Evolutionary conservation across 2,113 vertebrate genomes (phyloP).

Genomic region (Python bivittatus): DNA sequence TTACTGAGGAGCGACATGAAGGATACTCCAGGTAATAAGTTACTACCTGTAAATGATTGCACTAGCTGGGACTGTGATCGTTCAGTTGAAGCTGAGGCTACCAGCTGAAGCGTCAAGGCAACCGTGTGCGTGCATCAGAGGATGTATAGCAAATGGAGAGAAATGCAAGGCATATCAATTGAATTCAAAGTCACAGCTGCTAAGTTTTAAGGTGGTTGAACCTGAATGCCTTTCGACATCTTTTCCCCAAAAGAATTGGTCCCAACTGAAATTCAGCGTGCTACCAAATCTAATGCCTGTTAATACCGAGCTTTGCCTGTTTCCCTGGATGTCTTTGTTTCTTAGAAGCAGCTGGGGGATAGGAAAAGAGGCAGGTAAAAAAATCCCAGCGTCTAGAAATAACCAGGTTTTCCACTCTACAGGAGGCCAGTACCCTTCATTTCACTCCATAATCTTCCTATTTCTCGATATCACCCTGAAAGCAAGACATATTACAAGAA

Average conservation of each 20-base stretch:
- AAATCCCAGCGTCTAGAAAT: not conserved
- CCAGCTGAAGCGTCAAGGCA: not conserved
- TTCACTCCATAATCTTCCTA: conserved; percentile 5
- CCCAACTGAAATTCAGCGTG: not conserved
- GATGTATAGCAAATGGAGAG: not conserved
- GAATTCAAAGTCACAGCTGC: not conserved
- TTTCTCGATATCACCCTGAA: not conserved
- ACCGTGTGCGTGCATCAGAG: not conserved
- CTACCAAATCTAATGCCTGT: not conserved
- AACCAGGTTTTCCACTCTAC: conserved; percentile 31
- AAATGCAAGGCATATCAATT: not conserved
- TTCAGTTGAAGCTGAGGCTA: not conserved
- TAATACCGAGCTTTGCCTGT: not conserved
- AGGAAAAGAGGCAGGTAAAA: not conserved
- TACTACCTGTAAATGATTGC: not conserved
- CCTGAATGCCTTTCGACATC: not conserved
- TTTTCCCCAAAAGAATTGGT: not conserved
- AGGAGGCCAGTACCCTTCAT: conserved; percentile 13
- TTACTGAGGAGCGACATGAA: no score
- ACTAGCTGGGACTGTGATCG: not conserved
- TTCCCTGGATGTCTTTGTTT: not conserved
- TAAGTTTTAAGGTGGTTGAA: not conserved
- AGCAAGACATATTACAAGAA: not conserved
- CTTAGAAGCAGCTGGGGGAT: not conserved
- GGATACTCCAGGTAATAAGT: not conserved